Conservation (phyloP, 2,888 invertebrate species). For the Sycophila texana region DNA sequence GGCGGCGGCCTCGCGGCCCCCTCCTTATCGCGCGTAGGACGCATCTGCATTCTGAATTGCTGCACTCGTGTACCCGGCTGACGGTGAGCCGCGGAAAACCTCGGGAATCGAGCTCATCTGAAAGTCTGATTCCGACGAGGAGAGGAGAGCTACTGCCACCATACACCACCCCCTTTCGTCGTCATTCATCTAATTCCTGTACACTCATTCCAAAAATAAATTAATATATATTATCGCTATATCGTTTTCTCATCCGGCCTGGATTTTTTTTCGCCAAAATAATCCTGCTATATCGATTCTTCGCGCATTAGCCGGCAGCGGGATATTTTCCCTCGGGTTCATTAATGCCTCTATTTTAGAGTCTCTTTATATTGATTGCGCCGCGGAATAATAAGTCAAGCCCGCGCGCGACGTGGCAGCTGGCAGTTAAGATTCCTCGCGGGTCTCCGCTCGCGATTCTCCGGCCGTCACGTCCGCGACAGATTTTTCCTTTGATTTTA, state of each 20-base stretch:
- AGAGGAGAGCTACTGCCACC: constrained; percentile 8
- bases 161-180: not conserved
- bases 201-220: not conserved
- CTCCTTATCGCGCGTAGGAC: not conserved
- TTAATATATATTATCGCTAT: too few species aligned
- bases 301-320: not conserved
- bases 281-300: not conserved
- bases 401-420: not conserved
- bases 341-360: not conserved
- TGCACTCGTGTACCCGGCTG: constrained; percentile 1
- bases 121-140: constrained; percentile 44
- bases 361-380: not conserved
- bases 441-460: constrained; percentile 11
- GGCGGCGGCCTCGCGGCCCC: not conserved
- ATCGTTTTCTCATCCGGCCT: not conserved
- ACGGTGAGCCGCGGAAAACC: constrained; percentile 27
- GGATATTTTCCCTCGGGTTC: not conserved
- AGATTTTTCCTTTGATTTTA: constrained; percentile 47
- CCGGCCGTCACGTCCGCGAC: constrained; percentile 41
- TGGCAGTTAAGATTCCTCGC: constrained; percentile 13
- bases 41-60: constrained; percentile 23
- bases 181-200: constrained; percentile 14
- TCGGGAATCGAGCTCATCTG: constrained; percentile 43
- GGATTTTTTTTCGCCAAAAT: not conserved
- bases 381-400: not conserved